Evolutionary conservation across 2,797 vertebrate species (phyloP).

Genomic region (Sternotherus odoratus): DNA sequence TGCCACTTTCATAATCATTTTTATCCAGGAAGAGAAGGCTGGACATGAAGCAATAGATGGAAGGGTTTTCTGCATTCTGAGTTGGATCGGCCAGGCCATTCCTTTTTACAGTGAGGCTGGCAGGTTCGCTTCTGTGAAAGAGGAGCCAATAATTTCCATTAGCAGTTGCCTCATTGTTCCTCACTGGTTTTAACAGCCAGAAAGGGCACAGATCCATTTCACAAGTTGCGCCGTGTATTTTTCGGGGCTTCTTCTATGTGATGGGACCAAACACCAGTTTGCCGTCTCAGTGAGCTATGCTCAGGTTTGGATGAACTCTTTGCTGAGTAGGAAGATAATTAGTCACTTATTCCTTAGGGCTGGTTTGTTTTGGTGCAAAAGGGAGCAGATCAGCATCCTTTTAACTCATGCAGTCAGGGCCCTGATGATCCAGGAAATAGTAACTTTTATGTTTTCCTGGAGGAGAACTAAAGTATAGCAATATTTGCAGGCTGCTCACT

Average conservation of each 20-base stretch:
- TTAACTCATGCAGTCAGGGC: background rate
- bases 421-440: background rate
- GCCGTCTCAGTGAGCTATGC: accelerated
- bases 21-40: background rate
- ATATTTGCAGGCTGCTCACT: background rate
- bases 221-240: background rate
- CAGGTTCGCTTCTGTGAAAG: background rate
- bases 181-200: background rate
- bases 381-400: background rate
- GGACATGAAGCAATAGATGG: background rate
- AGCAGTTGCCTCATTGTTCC: background rate
- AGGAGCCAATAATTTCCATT: background rate
- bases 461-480: background rate
- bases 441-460: background rate
- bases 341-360: background rate
- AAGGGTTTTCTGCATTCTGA: background rate
- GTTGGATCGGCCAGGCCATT: background rate
- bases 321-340: no score
- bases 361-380: background rate
- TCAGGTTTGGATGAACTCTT: background rate
- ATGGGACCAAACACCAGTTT: background rate
- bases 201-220: background rate
- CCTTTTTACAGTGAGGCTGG: background rate
- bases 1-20: background rate
- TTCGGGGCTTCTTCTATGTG: background rate